Evolutionary conservation across 37 sponge, comb jelly and placozoan genomes (phyloP), one percentile per base, ranked within the genome.

Genomic region (Bolinopsis microptera): DNA sequence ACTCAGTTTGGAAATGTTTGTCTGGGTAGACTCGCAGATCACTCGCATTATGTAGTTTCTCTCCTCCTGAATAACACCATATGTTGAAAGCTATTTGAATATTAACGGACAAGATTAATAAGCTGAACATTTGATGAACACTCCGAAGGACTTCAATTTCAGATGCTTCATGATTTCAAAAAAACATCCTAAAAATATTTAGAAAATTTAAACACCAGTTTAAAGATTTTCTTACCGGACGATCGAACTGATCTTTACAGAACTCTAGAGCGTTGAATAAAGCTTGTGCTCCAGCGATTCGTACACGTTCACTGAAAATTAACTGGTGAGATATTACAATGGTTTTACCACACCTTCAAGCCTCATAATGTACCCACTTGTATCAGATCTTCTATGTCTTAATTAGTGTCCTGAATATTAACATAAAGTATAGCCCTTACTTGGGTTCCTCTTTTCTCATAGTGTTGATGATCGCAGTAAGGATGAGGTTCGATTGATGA

Each of bases 1-100:
- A 31, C 95, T 93, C 25, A 99, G 93, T 94, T 96, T 95, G 23
- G 35, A 38, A 16, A 37, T 26, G 69, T 68, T 41, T 1, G 74
- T 32, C 38, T 94, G 94, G 30, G 94, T 94, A 32, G 70, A 38
- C 82, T 94, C 94, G 27, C 94, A 94, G 35, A 94, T 48, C 69
- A 94, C 98, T 95, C 97, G 98, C 99, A 99, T 99, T 35, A 99
- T 99, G 93, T 94, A 97, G 92, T 99, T 96, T 18, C 99, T 82
- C 93, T 99, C 99, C 21, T 92, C 75, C 98, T 98, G 69, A 33
- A 5, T n/a, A n/a, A n/a, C n/a, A n/a, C n/a, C n/a, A n/a, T n/a
- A n/a, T n/a, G n/a, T n/a, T n/a, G n/a, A n/a, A n/a, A n/a, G n/a
- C n/a, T n/a, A n/a, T n/a, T n/a, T n/a, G n/a, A n/a, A n/a, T n/a